Evolutionary conservation across 37 sponge, comb jelly and placozoan genomes (phyloP).

Genomic region (Eunapius fragilis): DNA sequence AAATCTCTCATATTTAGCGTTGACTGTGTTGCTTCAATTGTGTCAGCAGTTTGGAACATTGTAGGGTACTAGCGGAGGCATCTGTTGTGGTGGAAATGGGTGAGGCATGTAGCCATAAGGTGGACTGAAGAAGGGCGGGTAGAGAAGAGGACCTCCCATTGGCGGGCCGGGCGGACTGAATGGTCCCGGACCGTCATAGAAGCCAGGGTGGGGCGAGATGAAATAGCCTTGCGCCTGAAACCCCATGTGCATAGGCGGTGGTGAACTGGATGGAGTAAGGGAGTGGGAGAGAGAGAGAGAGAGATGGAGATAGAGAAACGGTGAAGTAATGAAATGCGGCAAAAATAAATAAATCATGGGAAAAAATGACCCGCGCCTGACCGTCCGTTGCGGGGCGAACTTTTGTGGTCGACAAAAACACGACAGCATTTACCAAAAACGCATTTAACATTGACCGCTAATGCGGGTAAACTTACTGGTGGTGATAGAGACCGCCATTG

Average conservation of each 20-base stretch:
- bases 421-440: neutral
- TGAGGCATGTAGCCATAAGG: constrained; percentile 22
- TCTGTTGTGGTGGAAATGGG: constrained; percentile 13
- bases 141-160: constrained; percentile 28
- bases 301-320: neutral
- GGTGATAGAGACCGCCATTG: constrained; percentile 5
- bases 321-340: neutral
- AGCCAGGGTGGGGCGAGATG: constrained; percentile 43
- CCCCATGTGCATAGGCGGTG: constrained; percentile 21
- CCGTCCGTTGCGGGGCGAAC: neutral
- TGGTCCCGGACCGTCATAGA: constrained; percentile 25
- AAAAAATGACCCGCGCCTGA: neutral
- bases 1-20: neutral
- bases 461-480: constrained; percentile 14
- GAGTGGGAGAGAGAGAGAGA: neutral
- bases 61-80: constrained; percentile 53
- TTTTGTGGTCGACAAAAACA: neutral
- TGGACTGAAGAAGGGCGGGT: constrained; percentile 30
- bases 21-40: neutral
- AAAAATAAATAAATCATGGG: neutral
- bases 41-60: constrained; percentile 41
- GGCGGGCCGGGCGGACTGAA: constrained; percentile 45
- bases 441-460: neutral
- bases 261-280: neutral
- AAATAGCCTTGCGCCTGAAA: constrained; percentile 40